These are phyloP conservation scores for Hestina assimilis DNA, from an alignment of 1,140 invertebrate genomes.

Conservation along the genomic window DNA sequence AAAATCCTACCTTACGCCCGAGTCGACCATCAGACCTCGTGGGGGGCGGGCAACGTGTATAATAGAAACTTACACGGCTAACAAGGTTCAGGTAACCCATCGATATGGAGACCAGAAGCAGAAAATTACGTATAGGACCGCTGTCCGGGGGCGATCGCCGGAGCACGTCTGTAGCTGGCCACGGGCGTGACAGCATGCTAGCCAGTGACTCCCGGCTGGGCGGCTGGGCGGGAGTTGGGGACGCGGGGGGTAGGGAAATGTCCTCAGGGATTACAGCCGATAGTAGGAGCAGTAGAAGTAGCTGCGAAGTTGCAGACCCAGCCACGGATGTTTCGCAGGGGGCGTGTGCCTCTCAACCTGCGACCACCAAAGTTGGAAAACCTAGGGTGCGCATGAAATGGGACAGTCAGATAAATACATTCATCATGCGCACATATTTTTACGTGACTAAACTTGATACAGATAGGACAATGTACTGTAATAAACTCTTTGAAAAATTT, in stretches of 20 bases:
- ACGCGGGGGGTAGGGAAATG: background rate
- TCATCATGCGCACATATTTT: constrained; percentile 27
- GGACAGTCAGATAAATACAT: constrained; percentile 15
- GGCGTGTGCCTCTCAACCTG: constrained; percentile 19
- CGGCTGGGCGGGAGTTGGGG: too few relatives aligned
- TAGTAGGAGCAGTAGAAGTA: background rate
- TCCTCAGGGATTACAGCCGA: background rate
- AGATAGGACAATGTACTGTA: constrained; percentile 5
- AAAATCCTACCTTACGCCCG: background rate
- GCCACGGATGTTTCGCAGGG: constrained; percentile 26
- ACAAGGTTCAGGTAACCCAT: constrained; percentile 17
- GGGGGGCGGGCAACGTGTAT: background rate
- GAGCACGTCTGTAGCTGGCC: too few relatives aligned
- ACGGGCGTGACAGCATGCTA: too few relatives aligned
- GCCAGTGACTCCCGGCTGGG: too few relatives aligned
- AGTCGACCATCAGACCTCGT: background rate
- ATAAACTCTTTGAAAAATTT: constrained; percentile 4
- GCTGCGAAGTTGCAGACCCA: background rate
- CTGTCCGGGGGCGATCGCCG: constrained; percentile 9
- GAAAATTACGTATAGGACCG: constrained; percentile 15
- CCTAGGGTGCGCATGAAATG: constrained; percentile 30
- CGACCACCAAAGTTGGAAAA: constrained; percentile 31
- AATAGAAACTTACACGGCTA: constrained; percentile 6
- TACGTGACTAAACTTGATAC: constrained; percentile 22
- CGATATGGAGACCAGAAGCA: constrained; percentile 8